Evolutionary conservation across 2,888 invertebrate species (phyloP), one percentile per base, ranked within the genome.

Genomic region (Caenorhabditis uteleia): DNA sequence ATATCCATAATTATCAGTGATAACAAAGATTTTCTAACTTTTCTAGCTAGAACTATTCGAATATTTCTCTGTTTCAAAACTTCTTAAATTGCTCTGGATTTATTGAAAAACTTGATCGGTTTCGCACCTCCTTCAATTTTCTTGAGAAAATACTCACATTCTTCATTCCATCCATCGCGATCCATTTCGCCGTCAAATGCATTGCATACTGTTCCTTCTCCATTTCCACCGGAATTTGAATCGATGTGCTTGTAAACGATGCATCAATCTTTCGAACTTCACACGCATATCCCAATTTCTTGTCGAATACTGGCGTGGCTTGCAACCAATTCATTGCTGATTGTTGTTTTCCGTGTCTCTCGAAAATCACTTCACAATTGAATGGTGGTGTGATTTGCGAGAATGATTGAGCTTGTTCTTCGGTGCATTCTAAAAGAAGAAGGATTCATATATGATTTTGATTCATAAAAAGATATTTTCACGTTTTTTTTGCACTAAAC

Each of bases 301-400:
- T 36, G 8, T 18, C 20, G 51, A 67, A 72, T 7, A 61, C 61
- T 1, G 69, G 34, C 2, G 47, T 25, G 6, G 55, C 61, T 6
- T 45, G 34, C 7, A 72, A 51, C 48, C 54, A 65, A 38, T 69
- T 67, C 8, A 65, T 46, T 20, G 68, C 72, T 14, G 61, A 42
- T 3, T 56, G 14, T 0, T 21, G 31, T 8, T 60, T 50, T 0
- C 36, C 23, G 7, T 31, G 10, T n/a, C 43, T 50, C 7, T 39
- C 39, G 18, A 62, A 68, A 3, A 47, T 1, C 12, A 55, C 55
- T 8, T 47, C 40, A 29, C 69, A 73, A 18, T 61, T 59, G 42
- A 73, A 55, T 25, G 69, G 69, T 16, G 62, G 48, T 27, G 21
- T 21, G 29, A 64, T 50, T 3, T 44, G 27, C 3, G 42, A 33